These are phyloP conservation scores for Xestobium rufovillosum DNA, from an alignment of 2,888 invertebrate species.

Conservation along the genomic window DNA sequence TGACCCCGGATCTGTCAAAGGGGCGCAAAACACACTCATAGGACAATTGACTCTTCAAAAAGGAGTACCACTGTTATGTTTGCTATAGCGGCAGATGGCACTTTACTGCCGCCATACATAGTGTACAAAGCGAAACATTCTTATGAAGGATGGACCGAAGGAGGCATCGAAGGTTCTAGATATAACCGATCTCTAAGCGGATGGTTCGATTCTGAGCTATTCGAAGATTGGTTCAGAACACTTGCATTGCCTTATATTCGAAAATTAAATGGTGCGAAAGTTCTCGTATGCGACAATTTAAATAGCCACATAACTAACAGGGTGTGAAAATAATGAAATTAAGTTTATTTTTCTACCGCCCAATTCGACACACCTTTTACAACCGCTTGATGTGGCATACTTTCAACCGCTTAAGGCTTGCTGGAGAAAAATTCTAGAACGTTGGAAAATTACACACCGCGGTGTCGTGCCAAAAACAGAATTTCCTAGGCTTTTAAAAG, in stretches of 20 bases:
- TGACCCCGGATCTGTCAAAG: slow-evolving; percentile 32
- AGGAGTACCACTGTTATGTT: slow-evolving; percentile 20
- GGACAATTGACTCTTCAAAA: slow-evolving; percentile 21
- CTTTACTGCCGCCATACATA: slow-evolving; percentile 18
- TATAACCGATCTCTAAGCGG: slow-evolving; percentile 17
- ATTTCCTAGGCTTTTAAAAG: no score
- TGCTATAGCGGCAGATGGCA: slow-evolving; percentile 18
- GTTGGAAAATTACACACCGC: no score
- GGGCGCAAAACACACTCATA: slow-evolving; percentile 32
- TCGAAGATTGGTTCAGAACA: slow-evolving; percentile 16
- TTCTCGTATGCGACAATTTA: slow-evolving; percentile 33
- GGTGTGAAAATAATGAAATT: slow-evolving; percentile 27
- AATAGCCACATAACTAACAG: slow-evolving; percentile 21
- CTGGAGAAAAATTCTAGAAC: no score
- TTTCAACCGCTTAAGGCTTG: slow-evolving; percentile 25
- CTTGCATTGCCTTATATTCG: slow-evolving; percentile 9
- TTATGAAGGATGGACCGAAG: slow-evolving; percentile 18
- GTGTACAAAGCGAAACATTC: slow-evolving; percentile 19
- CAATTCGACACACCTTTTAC: slow-evolving; percentile 26
- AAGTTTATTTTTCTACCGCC: slow-evolving; percentile 23
- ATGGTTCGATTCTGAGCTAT: slow-evolving; percentile 17
- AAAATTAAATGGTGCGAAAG: no score
- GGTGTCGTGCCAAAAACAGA: no score
- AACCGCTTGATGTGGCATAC: slow-evolving; percentile 26
- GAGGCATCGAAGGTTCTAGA: slow-evolving; percentile 13